Base-by-base conservation (phyloP, 1,140 invertebrate species). In the Cotesia glomerata region DNA sequence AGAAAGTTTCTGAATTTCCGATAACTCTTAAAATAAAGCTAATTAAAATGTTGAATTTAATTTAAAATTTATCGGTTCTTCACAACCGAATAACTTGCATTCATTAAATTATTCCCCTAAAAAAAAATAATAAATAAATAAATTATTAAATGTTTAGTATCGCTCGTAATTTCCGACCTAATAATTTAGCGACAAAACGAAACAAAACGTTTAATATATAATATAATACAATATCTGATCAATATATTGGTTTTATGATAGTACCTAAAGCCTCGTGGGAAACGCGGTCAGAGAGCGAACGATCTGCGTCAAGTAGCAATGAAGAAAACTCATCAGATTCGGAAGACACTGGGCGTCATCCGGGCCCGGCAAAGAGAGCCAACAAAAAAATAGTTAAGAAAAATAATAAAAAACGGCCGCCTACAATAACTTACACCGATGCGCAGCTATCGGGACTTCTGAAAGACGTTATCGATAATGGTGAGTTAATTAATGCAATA, bases 401-500 rank as follows among this genome's bases (percentile, higher is more conserved):
- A 34, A 76, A 77, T 32, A 36, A 71, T 59, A 71, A 77, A 56
- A 62, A 77, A 58, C 81, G 79, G 69, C 76, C 76, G 45, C 67
- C 73, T 4, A 66, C 78, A 34, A 79, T 85, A 35, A 75, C 83
- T 68, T 87, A 87, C 74, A 79, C 84, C 56, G 81, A 86, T 78
- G 82, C 78, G 71, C 84, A 87, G 77, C 79, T 87, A 75, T 81
- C 79, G 39, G 84, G 82, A 52, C 78, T 87, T 67, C 62, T 87
- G 62, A 87, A 82, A 72, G 81, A 86, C 71, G 82, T 86, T 63
- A 84, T 86, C 75, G 77, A 75, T 18, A 81, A 79, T 69, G 75
- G 85, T 87, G 75, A 79, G 79, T 78, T 34, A 35, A 11, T 49
- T 32, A 13, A 61, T n/a, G 9, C 13, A 58, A 34, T 45, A 26